Evolutionary conservation across 1,140 invertebrate genomes (phyloP).

Genomic region (Zaprionus camerounensis): DNA sequence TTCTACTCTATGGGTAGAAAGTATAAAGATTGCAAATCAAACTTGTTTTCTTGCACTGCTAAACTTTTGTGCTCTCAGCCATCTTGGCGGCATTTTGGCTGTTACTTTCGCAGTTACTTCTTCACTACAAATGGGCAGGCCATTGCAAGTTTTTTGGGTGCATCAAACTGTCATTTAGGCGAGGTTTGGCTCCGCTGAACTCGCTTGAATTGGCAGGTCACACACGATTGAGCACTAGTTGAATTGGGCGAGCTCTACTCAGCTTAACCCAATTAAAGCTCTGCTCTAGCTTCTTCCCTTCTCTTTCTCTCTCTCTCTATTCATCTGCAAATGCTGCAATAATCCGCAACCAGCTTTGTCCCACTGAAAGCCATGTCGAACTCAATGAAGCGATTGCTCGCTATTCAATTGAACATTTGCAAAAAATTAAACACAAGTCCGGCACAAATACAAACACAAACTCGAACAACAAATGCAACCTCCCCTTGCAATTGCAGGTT

Average conservation of each 20-base stretch:
- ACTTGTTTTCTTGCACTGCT: slow-evolving; percentile 25
- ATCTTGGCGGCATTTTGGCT: slow-evolving; percentile 25
- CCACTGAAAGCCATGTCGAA: slow-evolving; percentile 45
- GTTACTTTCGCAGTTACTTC: slow-evolving; percentile 37
- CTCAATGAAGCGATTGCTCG: slow-evolving; percentile 63
- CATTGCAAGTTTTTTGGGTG: slow-evolving; percentile 48
- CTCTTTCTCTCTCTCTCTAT: neutral
- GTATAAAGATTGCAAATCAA: neutral
- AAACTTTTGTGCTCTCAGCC: slow-evolving; percentile 38
- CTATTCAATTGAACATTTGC: slow-evolving; percentile 78
- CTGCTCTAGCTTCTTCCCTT: neutral
- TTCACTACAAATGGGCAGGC: slow-evolving; percentile 41
- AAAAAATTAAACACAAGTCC: slow-evolving; percentile 71
- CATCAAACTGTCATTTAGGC: slow-evolving; percentile 57
- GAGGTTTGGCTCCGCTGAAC: slow-evolving; percentile 53
- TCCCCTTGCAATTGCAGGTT: slow-evolving; percentile 55
- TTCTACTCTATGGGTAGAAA: accelerated
- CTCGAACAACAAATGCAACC: slow-evolving; percentile 39
- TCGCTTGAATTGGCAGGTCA: slow-evolving; percentile 56
- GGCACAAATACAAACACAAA: slow-evolving; percentile 38
- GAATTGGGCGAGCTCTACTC: neutral
- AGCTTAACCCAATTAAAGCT: slow-evolving; percentile 33
- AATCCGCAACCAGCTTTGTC: slow-evolving; percentile 22
- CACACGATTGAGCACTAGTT: slow-evolving; percentile 47
- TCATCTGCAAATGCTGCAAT: slow-evolving; percentile 34